Evolutionary conservation across 2,113 vertebrate species (phyloP).

Genomic region (Eonycteris spelaea): DNA sequence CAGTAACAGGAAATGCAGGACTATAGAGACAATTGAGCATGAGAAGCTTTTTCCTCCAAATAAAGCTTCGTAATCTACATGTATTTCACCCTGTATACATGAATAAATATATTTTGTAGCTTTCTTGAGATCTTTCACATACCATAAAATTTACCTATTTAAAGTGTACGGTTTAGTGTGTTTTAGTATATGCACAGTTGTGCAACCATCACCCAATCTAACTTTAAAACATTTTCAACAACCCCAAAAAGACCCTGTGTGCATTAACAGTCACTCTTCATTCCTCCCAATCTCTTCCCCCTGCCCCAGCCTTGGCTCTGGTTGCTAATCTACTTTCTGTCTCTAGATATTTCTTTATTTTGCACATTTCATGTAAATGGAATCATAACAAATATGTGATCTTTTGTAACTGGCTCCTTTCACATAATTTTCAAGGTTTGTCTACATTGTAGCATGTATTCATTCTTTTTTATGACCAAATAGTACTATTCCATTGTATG

Average conservation of each 20-base stretch:
- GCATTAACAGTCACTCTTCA: not conserved
- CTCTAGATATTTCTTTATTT: not conserved
- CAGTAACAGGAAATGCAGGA: not conserved
- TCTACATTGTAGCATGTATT: not conserved
- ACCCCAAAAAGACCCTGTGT: not conserved
- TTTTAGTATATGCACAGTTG: not conserved
- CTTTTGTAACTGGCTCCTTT: slow-evolving; percentile 3
- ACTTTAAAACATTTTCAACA: not conserved
- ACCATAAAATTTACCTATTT: not conserved
- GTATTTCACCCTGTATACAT: not conserved
- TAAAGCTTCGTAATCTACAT: not conserved
- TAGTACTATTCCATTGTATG: not conserved
- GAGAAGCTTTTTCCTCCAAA: not conserved
- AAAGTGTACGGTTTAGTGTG: not conserved
- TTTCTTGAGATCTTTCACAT: not conserved
- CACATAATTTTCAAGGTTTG: not conserved
- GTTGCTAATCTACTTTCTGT: not conserved
- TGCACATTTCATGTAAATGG: not conserved
- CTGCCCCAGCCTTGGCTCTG: not conserved
- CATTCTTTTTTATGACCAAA: slow-evolving; percentile 13
- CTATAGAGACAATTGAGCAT: not conserved
- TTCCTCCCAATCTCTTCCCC: not conserved
- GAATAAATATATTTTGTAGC: not conserved
- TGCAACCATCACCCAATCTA: not conserved
- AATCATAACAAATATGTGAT: not conserved